Conservation (phyloP, 2,888 invertebrate species). For the Tubulanus polymorphus region DNA sequence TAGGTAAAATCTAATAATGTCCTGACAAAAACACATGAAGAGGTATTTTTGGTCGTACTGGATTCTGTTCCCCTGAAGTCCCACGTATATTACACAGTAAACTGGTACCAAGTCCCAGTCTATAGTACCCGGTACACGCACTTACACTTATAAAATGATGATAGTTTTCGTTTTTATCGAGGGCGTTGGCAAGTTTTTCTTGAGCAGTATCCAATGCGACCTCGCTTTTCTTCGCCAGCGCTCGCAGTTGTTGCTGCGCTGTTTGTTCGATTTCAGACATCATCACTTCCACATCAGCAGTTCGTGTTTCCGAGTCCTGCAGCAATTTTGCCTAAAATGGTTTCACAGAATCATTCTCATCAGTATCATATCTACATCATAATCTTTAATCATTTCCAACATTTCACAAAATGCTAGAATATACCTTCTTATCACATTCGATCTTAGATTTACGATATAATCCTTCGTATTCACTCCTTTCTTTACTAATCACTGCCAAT, state of each 20-base stretch:
- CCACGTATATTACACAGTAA: too few species aligned
- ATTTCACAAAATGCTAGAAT: too few species aligned
- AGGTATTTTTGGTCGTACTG: too few species aligned
- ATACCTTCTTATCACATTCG: conserved; percentile 41
- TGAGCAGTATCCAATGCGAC: conserved; percentile 46
- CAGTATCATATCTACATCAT: not conserved
- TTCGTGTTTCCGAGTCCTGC: too few species aligned
- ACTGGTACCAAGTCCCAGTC: too few species aligned
- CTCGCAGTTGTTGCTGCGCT: conserved; percentile 44
- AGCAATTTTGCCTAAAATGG: not conserved
- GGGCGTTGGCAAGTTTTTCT: conserved; percentile 34
- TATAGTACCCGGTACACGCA: too few species aligned
- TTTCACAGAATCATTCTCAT: not conserved
- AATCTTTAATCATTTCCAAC: too few species aligned
- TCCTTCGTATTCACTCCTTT: conserved; percentile 40
- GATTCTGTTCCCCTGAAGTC: too few species aligned
- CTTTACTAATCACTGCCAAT: conserved; percentile 32
- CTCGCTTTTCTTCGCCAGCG: conserved; percentile 45
- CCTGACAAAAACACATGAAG: too few species aligned
- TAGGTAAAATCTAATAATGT: too few species aligned
- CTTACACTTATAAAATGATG: too few species aligned
- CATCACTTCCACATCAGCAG: conserved; percentile 37
- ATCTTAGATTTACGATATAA: conserved; percentile 29
- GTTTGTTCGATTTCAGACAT: conserved; percentile 8
- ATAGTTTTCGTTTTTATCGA: conserved; percentile 32